phyloP scores from a whole-genome alignment of 2,113 vertebrate genomes.

The Callipepla squamata region DNA sequence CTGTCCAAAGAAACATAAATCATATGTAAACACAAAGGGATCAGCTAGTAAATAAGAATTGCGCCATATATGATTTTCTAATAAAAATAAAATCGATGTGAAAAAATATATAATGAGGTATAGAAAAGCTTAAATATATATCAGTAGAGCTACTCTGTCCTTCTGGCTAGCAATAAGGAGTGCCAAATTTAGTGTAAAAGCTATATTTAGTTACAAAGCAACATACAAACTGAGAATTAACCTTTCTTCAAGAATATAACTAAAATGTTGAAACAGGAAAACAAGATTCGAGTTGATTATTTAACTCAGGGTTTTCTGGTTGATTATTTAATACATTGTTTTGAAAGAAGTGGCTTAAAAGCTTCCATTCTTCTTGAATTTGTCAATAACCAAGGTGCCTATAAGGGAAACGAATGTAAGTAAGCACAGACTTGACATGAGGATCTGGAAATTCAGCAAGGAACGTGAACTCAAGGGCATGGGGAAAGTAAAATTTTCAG shows the following conservation, averaged over 20 bases:
- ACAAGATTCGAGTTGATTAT: slow-evolving; percentile 33
- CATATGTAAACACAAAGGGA: slow-evolving; percentile 39
- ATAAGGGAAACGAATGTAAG: background rate
- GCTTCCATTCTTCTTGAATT: background rate
- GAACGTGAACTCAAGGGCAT: background rate
- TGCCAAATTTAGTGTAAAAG: slow-evolving; percentile 69
- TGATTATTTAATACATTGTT: background rate
- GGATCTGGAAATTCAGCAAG: background rate
- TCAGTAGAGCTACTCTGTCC: slow-evolving; percentile 44
- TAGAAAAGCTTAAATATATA: slow-evolving; percentile 61
- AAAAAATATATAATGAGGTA: slow-evolving; percentile 41
- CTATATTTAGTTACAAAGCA: slow-evolving; percentile 69
- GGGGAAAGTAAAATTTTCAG: background rate
- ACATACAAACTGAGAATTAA: slow-evolving; percentile 70
- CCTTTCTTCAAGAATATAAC: slow-evolving; percentile 57
- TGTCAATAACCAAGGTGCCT: background rate
- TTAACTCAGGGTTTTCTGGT: slow-evolving; percentile 17
- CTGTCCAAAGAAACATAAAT: slow-evolving; percentile 14
- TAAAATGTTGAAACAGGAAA: slow-evolving; percentile 27
- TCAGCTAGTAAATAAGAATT: slow-evolving; percentile 41
- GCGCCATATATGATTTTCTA: slow-evolving; percentile 29
- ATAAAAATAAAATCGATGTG: slow-evolving; percentile 24
- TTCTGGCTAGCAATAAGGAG: slow-evolving; percentile 63
- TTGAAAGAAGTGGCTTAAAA: slow-evolving; percentile 11
- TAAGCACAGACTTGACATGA: background rate